Conservation (phyloP, 2,797 vertebrate species). For the Leontopithecus rosalia region DNA sequence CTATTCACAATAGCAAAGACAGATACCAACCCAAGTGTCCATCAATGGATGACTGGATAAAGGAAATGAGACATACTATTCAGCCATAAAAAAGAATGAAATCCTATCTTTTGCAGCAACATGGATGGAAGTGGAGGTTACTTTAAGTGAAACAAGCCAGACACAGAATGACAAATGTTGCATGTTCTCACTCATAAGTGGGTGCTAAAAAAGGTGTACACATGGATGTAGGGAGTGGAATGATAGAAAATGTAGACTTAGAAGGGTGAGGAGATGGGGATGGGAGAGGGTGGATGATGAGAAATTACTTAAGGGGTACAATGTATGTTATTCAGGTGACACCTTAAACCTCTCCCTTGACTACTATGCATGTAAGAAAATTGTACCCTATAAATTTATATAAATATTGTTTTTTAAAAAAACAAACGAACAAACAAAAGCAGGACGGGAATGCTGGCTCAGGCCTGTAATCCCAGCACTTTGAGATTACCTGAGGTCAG, state of each 20-base stretch:
- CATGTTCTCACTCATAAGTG: background rate
- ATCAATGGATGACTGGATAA: background rate
- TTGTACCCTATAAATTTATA: background rate
- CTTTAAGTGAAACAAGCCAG: background rate
- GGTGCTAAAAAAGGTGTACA: background rate
- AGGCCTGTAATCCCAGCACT: no score
- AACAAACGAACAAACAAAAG: no score
- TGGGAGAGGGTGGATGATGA: background rate
- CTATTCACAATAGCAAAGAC: background rate
- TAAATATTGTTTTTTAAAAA: background rate
- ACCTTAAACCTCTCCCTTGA: background rate
- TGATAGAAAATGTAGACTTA: background rate
- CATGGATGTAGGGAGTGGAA: background rate
- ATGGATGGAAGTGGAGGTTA: background rate
- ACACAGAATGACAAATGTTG: background rate
- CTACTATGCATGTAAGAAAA: background rate
- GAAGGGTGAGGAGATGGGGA: background rate
- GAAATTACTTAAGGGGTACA: background rate
- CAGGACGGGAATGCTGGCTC: no score
- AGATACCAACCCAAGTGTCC: background rate
- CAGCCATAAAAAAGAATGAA: background rate
- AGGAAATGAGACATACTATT: background rate
- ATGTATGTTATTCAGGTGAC: background rate
- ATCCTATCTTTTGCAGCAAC: background rate
- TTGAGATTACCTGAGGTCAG: no score